phyloP scores from a whole-genome alignment of 2,888 invertebrate species.

The Ecdyonurus torrentis region DNA sequence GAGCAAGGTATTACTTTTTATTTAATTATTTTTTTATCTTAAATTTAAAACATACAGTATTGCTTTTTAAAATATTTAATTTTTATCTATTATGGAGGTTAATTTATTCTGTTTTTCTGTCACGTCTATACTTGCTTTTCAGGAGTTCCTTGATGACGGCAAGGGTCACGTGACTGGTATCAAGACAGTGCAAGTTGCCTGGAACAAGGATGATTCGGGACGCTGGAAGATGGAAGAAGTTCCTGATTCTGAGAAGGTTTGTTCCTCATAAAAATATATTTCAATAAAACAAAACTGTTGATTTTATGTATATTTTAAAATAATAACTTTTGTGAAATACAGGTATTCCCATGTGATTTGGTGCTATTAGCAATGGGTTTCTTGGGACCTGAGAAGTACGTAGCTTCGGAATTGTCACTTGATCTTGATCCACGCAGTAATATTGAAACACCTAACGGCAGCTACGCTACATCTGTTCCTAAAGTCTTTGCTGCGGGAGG shows the following conservation, averaged over 20 bases:
- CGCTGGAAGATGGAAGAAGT: slow-evolving; percentile 89
- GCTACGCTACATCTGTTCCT: slow-evolving; percentile 61
- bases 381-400: slow-evolving; percentile 82
- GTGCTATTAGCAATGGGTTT: slow-evolving; percentile 98
- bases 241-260: slow-evolving; percentile 51
- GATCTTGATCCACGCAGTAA: slow-evolving; percentile 86
- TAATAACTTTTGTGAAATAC: slow-evolving; percentile 8
- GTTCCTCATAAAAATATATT: background rate
- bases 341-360: slow-evolving; percentile 70
- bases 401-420: slow-evolving; percentile 60
- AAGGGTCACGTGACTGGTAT: slow-evolving; percentile 81
- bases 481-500: slow-evolving; percentile 94
- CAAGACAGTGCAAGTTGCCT: slow-evolving; percentile 76
- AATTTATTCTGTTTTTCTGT: background rate
- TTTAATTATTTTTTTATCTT: too few species aligned
- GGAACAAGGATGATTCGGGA: slow-evolving; percentile 77
- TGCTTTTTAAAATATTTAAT: too few species aligned
- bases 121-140: slow-evolving; percentile 9
- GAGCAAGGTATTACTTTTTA: too few species aligned
- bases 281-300: background rate
- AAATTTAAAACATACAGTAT: too few species aligned
- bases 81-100: too few species aligned
- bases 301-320: slow-evolving; percentile 1
- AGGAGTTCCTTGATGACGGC: slow-evolving; percentile 83
- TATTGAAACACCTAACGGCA: slow-evolving; percentile 58